Conservation (phyloP, 1,140 invertebrate species). For the Plodia interpunctella region DNA sequence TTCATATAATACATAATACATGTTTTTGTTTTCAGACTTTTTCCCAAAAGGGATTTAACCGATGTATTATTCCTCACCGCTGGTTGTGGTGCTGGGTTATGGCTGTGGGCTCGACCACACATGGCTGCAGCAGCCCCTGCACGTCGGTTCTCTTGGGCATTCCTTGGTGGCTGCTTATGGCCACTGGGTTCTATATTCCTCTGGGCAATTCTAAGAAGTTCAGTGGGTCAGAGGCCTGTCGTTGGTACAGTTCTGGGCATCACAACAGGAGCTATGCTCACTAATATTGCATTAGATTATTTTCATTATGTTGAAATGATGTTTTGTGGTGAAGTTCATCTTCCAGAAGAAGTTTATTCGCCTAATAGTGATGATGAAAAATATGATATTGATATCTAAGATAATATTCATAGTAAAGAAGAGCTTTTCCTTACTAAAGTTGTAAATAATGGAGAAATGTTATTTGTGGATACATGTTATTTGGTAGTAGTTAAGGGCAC, state of each 20-base stretch:
- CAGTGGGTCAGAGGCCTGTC: slow-evolving; percentile 64
- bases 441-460: slow-evolving; percentile 5
- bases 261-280: slow-evolving; percentile 65
- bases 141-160: slow-evolving; percentile 71
- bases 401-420: slow-evolving; percentile 2
- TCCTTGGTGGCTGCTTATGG: slow-evolving; percentile 68
- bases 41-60: slow-evolving; percentile 68
- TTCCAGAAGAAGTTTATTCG: slow-evolving; percentile 64
- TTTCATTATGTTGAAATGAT: slow-evolving; percentile 73
- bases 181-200: slow-evolving; percentile 70
- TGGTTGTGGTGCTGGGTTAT: slow-evolving; percentile 64
- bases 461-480: slow-evolving; percentile 18
- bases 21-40: slow-evolving; percentile 50
- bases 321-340: slow-evolving; percentile 66
- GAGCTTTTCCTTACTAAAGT: slow-evolving; percentile 11
- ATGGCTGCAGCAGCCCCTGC: slow-evolving; percentile 69
- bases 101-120: slow-evolving; percentile 72
- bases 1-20: too few species aligned
- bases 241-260: slow-evolving; percentile 64
- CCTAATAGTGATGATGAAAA: slow-evolving; percentile 75
- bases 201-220: slow-evolving; percentile 72
- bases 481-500: slow-evolving; percentile 23
- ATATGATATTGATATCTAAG: slow-evolving; percentile 72
- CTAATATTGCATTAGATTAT: slow-evolving; percentile 72
- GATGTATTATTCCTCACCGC: slow-evolving; percentile 67